Evolutionary conservation across 2,888 invertebrate species (phyloP), one percentile per base, ranked within the genome.

Genomic region (Glaucopsyche alexis): DNA sequence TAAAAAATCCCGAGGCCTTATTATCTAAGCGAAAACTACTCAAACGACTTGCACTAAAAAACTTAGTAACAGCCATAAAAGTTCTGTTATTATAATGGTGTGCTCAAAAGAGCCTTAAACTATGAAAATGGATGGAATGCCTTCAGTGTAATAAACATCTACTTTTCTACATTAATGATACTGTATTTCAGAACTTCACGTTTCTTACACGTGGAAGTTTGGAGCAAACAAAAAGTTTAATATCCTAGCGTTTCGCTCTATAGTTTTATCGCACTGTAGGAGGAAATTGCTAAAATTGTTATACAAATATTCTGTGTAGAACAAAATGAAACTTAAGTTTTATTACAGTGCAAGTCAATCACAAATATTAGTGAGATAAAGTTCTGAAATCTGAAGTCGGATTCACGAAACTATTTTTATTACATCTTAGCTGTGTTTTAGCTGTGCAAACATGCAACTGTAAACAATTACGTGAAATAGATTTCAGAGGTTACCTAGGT

Each of bases 61-160:
- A 85, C 81, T 85, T 84, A 78, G 75, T 72, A 72, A 78, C 79
- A 76, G 75, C 78, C 80, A 80, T 84, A 83, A 85, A 84, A 81
- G 80, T 29, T 29, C 29, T 29, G 29, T 83, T 83, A 82, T 81
- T 81, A 85, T 85, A 82, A 84, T 82, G 83, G 82, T 78, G 82
- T 80, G 80, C 78, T 82, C 80, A 79, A 80, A 82, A 80, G 81
- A 78, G 81, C 80, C 77, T 82, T 77, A 81, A 75, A 77, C 76
- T 79, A 79, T 76, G 77, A 75, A 81, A 82, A 82, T 80, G 79
- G 71, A 74, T 74, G 72, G 72, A 72, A 71, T 75, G 69, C 49
- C 69, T 47, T 69, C 38, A 67, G 45, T 19, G 47, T 60, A 49
- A 69, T 74, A 74, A 75, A 72, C 72, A 73, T 74, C 66, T 72